phyloP scores from a whole-genome alignment of 2,113 vertebrate genomes.

The Rhinoptilus africanus region DNA sequence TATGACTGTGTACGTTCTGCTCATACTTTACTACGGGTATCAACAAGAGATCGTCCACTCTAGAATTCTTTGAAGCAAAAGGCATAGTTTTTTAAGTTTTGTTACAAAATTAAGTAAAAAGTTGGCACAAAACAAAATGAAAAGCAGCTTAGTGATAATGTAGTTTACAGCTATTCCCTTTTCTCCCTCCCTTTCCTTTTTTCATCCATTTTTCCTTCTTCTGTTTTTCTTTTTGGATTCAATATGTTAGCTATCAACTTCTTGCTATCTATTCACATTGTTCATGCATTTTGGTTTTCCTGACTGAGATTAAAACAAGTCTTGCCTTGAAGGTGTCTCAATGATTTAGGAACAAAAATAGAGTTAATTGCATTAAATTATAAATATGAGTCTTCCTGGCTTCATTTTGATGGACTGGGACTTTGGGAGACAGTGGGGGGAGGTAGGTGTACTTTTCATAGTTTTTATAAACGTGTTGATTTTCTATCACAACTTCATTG shows the following conservation, averaged over 20 bases:
- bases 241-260: neutral
- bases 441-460: neutral
- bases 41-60: neutral
- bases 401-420: neutral
- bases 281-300: neutral
- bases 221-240: neutral
- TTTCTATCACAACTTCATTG: neutral
- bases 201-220: neutral
- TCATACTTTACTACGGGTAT: neutral
- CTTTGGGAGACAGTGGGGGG: neutral
- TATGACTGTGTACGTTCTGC: neutral
- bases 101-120: neutral
- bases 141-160: neutral
- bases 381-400: neutral
- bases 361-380: neutral
- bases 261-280: neutral
- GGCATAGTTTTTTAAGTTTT: neutral
- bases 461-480: neutral
- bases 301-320: neutral
- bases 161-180: neutral
- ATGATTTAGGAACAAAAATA: neutral
- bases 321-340: neutral
- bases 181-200: neutral
- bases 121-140: neutral
- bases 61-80: neutral